Conservation (phyloP, 2,797 vertebrate species). For the Zalophus californianus region DNA sequence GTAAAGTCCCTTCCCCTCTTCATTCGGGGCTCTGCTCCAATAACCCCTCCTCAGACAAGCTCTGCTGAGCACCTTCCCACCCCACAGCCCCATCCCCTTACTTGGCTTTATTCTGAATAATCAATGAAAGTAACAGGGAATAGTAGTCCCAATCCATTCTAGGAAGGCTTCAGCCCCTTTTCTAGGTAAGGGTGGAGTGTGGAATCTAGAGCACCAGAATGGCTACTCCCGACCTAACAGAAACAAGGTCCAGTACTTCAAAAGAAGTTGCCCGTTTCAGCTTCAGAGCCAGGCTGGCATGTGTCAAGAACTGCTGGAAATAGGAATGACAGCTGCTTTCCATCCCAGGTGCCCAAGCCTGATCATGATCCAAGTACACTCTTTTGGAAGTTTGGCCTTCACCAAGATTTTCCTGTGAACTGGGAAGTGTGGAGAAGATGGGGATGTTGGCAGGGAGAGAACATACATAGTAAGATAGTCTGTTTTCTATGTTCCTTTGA, state of each 20-base stretch:
- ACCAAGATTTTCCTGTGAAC: not conserved
- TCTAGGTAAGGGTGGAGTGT: not conserved
- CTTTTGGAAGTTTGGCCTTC: not conserved
- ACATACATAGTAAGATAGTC: not conserved
- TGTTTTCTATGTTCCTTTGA: not conserved
- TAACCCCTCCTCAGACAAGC: not conserved
- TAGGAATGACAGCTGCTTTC: not conserved
- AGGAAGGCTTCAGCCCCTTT: not conserved
- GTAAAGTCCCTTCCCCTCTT: not conserved
- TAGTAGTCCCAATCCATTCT: not conserved
- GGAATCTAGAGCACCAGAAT: not conserved
- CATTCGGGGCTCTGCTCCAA: not conserved
- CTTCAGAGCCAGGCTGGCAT: not conserved
- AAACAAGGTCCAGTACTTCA: not conserved
- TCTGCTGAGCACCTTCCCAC: not conserved
- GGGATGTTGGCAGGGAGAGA: not conserved
- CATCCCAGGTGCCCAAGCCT: not conserved
- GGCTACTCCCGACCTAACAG: not conserved
- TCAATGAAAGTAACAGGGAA: not conserved
- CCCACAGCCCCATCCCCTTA: not conserved
- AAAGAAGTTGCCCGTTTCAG: not conserved
- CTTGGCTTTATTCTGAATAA: not conserved
- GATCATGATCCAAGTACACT: not conserved
- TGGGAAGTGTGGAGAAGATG: not conserved
- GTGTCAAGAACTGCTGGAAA: not conserved